Conservation (phyloP, 2,888 invertebrate genomes). For the Cyaniris semiargus region DNA sequence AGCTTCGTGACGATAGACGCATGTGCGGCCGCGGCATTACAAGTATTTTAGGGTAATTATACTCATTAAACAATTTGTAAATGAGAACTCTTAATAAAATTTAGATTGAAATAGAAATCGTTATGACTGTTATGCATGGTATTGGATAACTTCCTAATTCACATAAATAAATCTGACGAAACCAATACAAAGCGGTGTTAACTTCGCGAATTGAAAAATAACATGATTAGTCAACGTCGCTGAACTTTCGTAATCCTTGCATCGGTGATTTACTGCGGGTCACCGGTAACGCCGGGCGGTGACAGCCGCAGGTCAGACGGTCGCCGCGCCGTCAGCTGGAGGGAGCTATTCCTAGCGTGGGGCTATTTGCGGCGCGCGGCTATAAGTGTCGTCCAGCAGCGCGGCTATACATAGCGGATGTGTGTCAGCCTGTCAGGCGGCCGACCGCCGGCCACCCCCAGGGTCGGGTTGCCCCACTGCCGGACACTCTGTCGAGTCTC, state of each 20-base stretch:
- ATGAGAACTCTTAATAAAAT: background rate
- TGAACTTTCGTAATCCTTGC: background rate
- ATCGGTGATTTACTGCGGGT: background rate
- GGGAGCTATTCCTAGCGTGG: constrained; percentile 3
- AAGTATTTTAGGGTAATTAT: background rate
- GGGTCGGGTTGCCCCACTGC: background rate
- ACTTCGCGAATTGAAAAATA: background rate
- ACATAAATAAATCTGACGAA: background rate
- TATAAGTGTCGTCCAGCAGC: constrained; percentile 7
- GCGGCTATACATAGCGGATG: constrained; percentile 13
- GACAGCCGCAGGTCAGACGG: background rate
- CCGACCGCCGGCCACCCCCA: constrained; percentile 21
- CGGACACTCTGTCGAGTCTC: background rate
- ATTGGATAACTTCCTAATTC: constrained; percentile 9
- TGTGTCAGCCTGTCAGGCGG: constrained; percentile 34
- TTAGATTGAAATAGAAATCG: background rate
- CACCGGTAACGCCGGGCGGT: background rate
- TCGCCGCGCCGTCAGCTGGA: constrained; percentile 6
- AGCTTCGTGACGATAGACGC: no score
- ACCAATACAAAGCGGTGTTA: background rate
- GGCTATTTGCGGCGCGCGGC: constrained; percentile 7
- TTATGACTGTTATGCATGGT: background rate
- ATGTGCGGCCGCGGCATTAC: no score
- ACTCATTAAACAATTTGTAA: background rate
- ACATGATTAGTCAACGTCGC: background rate